Evolutionary conservation across 2,888 invertebrate genomes (phyloP), one percentile per base, ranked within the genome.

Genomic region (Vesta saturnalis): DNA sequence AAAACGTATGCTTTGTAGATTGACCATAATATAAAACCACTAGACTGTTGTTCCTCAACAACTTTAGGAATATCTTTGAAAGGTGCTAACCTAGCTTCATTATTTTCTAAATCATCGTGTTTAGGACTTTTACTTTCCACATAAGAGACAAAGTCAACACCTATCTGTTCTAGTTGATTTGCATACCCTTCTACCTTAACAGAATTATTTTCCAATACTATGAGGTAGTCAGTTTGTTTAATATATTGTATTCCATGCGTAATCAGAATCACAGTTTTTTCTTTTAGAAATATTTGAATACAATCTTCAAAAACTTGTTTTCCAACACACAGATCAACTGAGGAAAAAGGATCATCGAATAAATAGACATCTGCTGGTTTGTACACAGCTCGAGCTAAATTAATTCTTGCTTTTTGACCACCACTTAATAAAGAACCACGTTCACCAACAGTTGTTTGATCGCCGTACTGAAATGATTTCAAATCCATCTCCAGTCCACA

Each of bases 381-480:
- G 76, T 94, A 95, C 65, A 94, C 87, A 4, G 94, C 92, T 71
- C 94, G 86, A 0, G 92, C 93, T 35, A 94, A 85, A 74, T 91
- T 92, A 55, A 95, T 89, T 67, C 94, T 87, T 0, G 94, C 94
- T 69, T 91, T 89, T 84, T 94, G 94, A 0, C 94, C 94, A 0
- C 94, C 94, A 77, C 92, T 93, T 30, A 95, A 85, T 47, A 91
- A 89, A 58, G 91, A 88, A 12, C 94, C 94, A 65, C 91, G 86
- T 79, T 95, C 94, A 0, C 94, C 87, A 6, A 88, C 86, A 12
- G 85, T 77, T 0, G 87, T 87, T 59, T 84, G 77, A 74, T 88
- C 87, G 0, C 86, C 85, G 15, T 83, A 75, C 83, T 79, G 92
- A 83, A 83, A 88, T 74, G 77, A 89, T 86, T 87, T 85, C 72